Evolutionary conservation across 2,113 vertebrate genomes (phyloP), one percentile per base, ranked within the genome.

Genomic region (Arothron firmamentum): DNA sequence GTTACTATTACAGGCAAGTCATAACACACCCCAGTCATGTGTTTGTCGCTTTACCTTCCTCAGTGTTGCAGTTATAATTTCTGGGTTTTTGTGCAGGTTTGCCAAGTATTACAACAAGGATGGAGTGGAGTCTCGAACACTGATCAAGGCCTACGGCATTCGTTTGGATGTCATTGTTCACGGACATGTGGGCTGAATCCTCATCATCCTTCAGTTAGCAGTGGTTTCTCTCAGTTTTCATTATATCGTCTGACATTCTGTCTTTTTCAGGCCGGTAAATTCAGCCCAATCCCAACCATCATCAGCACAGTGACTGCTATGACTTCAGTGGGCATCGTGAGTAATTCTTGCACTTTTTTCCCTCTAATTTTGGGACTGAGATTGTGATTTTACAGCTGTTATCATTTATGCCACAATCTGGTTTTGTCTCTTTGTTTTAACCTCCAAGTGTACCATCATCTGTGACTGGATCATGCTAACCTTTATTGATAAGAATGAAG

Each of bases 381-480:
- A 56, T 5, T 4, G 20, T 7, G 49, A 23, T 5, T 34, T 17
- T 9, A 17, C 16, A 17, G 45, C 45, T 47, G 6, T 47, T 0
- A 0, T 10, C 47, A 3, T 49, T 52, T 56, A 5, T 14, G 19
- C 17, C 23, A 57, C 21, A n/a, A 48, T 31, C 15, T 6, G 7
- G 7, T 55, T 14, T 17, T 20, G 15, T 34, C 10, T 18, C 18
- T 62, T 56, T 0, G 11, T 63, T 48, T 62, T 10, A 13, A 56
- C 18, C 6, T n/a, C 58, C n/a, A 59, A 96, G 95, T 95, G 93
- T 18, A 94, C 93, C n/a, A 92, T 96, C 42, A 87, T 97, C 60
- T 97, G 95, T 11, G 95, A 97, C 82, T 96, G 95, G 95, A 94
- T 97, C 77, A 87, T 97, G 90, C 79, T 97, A 72, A 95, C 92